These are phyloP conservation scores for Triops longicaudatus DNA, from an alignment of 1,140 invertebrate genomes.

Conservation along the genomic window DNA sequence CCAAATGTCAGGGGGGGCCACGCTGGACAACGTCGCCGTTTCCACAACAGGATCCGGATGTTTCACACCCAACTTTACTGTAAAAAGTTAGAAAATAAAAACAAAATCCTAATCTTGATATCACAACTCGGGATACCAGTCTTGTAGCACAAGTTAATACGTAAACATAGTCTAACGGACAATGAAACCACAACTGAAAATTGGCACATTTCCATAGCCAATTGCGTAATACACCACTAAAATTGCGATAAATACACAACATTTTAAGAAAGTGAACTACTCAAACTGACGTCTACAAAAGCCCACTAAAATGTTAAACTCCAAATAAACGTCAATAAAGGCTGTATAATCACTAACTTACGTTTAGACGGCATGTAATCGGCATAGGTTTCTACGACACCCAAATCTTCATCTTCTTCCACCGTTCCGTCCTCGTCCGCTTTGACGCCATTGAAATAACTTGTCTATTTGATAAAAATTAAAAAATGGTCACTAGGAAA, in stretches of 20 bases:
- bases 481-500: not conserved
- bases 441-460: not conserved
- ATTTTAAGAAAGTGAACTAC: no score
- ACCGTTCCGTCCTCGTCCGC: conserved; percentile 28
- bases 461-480: not conserved
- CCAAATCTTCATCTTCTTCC: conserved; percentile 89
- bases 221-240: no score
- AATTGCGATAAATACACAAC: no score
- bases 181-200: no score
- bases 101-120: not conserved
- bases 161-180: no score
- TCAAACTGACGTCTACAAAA: no score
- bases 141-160: no score
- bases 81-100: conserved; percentile 30
- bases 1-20: conserved; percentile 88
- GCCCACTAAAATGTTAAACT: no score
- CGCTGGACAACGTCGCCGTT: conserved; percentile 92
- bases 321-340: not conserved
- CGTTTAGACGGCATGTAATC: conserved; percentile 93
- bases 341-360: not conserved
- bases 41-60: conserved; percentile 99
- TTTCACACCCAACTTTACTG: conserved; percentile 85
- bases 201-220: no score
- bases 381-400: conserved; percentile 93
- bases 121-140: no score